A percentile compares a stretch with the other conserved stretches of the same genome.
phyloP scores from a whole-genome alignment of 2,113 vertebrate genomes.

The Paradoxurus hermaphroditus region DNA sequence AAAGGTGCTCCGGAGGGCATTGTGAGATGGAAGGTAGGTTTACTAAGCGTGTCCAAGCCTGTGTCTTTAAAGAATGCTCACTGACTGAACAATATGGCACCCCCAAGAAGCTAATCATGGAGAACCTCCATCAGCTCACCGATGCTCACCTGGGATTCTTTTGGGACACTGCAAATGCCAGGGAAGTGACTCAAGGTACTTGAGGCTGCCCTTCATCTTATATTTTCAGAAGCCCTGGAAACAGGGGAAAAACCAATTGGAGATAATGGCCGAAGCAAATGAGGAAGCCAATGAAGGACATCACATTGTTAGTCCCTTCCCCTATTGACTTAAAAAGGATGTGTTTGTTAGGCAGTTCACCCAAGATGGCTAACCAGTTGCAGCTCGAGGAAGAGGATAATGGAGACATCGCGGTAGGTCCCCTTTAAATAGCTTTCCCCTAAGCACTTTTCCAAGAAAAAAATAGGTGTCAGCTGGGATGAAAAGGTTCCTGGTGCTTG shows the following conservation, averaged over 20 bases:
- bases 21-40: background rate
- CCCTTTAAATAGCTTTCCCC: background rate
- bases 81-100: background rate
- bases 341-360: background rate
- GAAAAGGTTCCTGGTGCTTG: background rate
- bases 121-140: background rate
- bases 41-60: background rate
- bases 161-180: background rate
- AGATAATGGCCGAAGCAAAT: background rate
- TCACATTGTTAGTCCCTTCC: too few species aligned
- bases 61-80: background rate
- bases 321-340: background rate
- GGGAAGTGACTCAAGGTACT: background rate
- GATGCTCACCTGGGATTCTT: background rate
- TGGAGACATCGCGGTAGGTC: accelerated
- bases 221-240: background rate
- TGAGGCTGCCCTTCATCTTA: background rate
- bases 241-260: background rate
- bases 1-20: background rate
- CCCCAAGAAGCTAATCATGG: background rate
- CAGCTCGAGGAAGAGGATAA: background rate
- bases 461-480: background rate
- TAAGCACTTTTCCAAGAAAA: background rate
- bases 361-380: background rate
- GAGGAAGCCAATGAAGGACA: background rate